Conservation (phyloP, 2,888 invertebrate genomes). For the Tridacna gigas region DNA sequence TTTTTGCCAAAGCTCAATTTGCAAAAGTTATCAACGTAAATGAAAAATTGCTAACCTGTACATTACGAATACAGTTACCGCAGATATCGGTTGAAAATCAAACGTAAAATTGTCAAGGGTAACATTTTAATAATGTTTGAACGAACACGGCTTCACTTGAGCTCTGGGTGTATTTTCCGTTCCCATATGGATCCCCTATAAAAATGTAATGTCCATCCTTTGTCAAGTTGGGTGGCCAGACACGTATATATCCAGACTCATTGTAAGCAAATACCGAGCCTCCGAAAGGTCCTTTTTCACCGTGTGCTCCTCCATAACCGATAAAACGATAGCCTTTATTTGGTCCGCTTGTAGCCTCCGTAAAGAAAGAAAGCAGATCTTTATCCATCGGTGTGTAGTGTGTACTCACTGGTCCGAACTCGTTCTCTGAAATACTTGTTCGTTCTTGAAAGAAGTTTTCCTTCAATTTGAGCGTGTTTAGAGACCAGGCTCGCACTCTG, state of each 20-base stretch:
- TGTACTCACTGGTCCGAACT: not conserved
- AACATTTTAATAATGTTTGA: slow-evolving; percentile 10
- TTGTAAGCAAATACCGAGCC: slow-evolving; percentile 46
- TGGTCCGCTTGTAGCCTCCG: slow-evolving; percentile 40
- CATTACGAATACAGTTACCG: too few species aligned
- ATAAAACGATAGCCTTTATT: slow-evolving; percentile 47
- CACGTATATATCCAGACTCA: slow-evolving; percentile 26
- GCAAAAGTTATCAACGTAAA: too few species aligned
- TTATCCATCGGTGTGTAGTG: not conserved
- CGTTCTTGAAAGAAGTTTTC: not conserved
- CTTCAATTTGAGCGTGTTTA: not conserved
- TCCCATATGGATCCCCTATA: slow-evolving; percentile 39
- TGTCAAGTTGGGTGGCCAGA: slow-evolving; percentile 41
- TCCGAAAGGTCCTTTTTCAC: slow-evolving; percentile 26
- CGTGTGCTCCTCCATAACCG: slow-evolving; percentile 44
- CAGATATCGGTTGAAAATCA: too few species aligned
- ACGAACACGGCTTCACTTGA: slow-evolving; percentile 41
- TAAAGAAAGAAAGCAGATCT: slow-evolving; percentile 35
- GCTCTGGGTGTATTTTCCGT: slow-evolving; percentile 35
- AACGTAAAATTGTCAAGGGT: not conserved
- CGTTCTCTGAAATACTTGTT: not conserved
- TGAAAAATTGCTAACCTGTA: too few species aligned
- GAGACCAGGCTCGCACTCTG: not conserved
- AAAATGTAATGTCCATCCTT: slow-evolving; percentile 32
- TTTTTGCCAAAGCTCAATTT: too few species aligned